Percentiles rank a stretch among this genome's conserved stretches.
phyloP scores from a whole-genome alignment of 2,888 invertebrate species.

The Zygaena filipendulae region DNA sequence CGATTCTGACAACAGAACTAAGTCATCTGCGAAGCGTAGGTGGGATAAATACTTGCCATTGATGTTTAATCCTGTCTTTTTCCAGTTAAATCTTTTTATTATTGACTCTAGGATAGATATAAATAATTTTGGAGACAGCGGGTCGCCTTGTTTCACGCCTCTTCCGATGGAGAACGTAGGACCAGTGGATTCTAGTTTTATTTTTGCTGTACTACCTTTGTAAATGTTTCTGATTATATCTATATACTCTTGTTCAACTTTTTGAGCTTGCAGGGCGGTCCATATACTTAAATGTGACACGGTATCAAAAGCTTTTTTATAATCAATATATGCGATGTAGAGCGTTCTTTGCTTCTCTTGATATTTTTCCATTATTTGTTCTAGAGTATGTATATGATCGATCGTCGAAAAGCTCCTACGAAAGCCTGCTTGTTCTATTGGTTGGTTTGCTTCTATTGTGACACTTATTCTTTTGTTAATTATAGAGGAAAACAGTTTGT shows the following conservation, averaged over 20 bases:
- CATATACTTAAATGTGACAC: conserved; percentile 4
- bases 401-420: conserved; percentile 9
- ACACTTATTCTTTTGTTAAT: conserved; percentile 11
- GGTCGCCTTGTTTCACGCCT: conserved; percentile 14
- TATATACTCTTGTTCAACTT: conserved; percentile 9
- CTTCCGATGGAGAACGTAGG: conserved; percentile 9
- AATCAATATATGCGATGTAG: conserved; percentile 8
- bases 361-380: conserved; percentile 12
- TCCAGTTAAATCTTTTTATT: conserved; percentile 12
- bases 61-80: conserved; percentile 7
- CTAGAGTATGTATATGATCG: conserved; percentile 11
- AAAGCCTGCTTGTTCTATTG: conserved; percentile 15
- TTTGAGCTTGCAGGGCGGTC: conserved; percentile 3
- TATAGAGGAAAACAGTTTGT: conserved; percentile 14
- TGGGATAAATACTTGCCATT: conserved; percentile 10
- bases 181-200: conserved; percentile 10
- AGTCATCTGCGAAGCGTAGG: conserved; percentile 12
- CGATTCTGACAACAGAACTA: conserved; percentile 12
- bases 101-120: conserved; percentile 12
- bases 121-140: conserved; percentile 11
- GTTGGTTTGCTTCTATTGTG: conserved; percentile 10
- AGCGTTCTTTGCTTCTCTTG: conserved; percentile 9
- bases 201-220: conserved; percentile 4
- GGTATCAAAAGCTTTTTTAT: conserved; percentile 9
- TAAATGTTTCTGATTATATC: conserved; percentile 5